A percentile compares a stretch with the other conserved stretches of the same genome.
Evolutionary conservation across 1,140 invertebrate species (phyloP).

Genomic region (Drosophila grimshawi): DNA sequence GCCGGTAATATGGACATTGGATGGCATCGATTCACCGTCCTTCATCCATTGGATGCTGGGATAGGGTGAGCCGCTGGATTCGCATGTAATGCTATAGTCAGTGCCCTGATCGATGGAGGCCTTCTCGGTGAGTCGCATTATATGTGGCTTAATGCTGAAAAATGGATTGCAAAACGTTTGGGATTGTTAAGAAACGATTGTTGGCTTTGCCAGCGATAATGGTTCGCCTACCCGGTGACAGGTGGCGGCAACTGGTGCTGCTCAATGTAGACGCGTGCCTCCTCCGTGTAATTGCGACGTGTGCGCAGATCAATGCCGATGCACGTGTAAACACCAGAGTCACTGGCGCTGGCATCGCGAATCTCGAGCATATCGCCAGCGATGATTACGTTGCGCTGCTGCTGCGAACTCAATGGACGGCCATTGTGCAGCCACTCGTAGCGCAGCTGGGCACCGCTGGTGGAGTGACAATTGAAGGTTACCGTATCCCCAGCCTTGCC

Average conservation of each 20-base stretch:
- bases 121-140: slow-evolving; percentile 88
- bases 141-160: slow-evolving; percentile 85
- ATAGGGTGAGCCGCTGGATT: slow-evolving; percentile 88
- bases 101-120: slow-evolving; percentile 92
- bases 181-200: neutral
- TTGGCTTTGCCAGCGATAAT: slow-evolving; percentile 28
- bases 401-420: slow-evolving; percentile 39
- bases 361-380: slow-evolving; percentile 90
- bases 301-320: slow-evolving; percentile 80
- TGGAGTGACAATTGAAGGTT: slow-evolving; percentile 85
- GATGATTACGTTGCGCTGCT: slow-evolving; percentile 86
- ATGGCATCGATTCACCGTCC: slow-evolving; percentile 87
- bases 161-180: neutral
- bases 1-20: slow-evolving; percentile 88
- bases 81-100: slow-evolving; percentile 91
- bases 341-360: slow-evolving; percentile 87
- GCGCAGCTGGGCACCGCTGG: slow-evolving; percentile 69
- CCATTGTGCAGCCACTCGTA: slow-evolving; percentile 86
- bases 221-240: slow-evolving; percentile 48
- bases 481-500: slow-evolving; percentile 87
- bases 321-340: slow-evolving; percentile 94
- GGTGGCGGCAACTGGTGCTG: slow-evolving; percentile 32
- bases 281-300: slow-evolving; percentile 63
- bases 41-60: slow-evolving; percentile 93
- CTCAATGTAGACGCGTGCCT: slow-evolving; percentile 72